Evolutionary conservation across 2,888 invertebrate species (phyloP).

Genomic region (Ophonus ardosiacus): DNA sequence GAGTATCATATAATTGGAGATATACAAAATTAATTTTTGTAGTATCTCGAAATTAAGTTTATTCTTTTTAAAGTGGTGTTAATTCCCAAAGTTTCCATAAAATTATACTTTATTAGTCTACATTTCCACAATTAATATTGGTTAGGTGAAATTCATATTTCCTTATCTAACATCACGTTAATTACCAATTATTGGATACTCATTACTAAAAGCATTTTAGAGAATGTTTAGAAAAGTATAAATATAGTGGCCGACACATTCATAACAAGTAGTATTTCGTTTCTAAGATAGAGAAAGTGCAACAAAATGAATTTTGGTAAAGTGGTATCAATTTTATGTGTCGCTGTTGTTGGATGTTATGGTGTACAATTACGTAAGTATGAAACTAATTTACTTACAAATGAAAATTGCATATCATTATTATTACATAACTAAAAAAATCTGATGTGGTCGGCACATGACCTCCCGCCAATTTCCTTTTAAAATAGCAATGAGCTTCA

Average conservation of each 20-base stretch:
- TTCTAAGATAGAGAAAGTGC: not conserved
- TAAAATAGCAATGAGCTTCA: too few species aligned
- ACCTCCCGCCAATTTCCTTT: too few species aligned
- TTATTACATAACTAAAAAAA: too few species aligned
- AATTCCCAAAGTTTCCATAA: not conserved
- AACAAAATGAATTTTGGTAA: constrained; percentile 7
- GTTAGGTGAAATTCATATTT: not conserved
- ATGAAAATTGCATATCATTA: too few species aligned
- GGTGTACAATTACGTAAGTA: constrained; percentile 44
- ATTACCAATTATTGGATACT: not conserved
- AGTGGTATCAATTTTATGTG: not conserved
- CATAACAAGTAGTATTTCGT: not conserved
- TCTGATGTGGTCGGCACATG: too few species aligned
- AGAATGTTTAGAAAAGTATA: constrained; percentile 1
- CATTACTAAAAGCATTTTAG: constrained; percentile 9
- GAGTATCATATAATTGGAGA: too few species aligned
- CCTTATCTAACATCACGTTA: not conserved
- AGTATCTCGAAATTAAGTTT: too few species aligned
- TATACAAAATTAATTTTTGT: too few species aligned
- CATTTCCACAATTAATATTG: not conserved
- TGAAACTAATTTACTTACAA: not conserved
- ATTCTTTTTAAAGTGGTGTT: too few species aligned
- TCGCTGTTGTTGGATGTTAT: not conserved
- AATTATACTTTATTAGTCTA: not conserved
- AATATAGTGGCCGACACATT: not conserved